These are phyloP conservation scores for Electrona antarctica DNA, from an alignment of 2,113 vertebrate genomes.

Conservation along the genomic window DNA sequence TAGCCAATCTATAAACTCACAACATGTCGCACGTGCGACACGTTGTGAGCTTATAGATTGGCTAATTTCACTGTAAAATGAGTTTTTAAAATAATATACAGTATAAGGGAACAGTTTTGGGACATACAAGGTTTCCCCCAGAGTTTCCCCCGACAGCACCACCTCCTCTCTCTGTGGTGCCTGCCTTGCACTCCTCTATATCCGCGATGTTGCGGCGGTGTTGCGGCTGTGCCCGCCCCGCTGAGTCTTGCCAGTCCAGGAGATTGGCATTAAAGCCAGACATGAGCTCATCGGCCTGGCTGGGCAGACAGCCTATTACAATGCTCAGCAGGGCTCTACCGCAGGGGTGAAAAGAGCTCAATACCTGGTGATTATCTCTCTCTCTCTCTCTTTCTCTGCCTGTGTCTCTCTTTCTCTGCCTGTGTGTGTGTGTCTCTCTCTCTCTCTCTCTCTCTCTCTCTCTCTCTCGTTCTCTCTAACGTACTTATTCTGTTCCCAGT, in stretches of 20 bases:
- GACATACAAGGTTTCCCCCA: no score
- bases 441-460: conserved; percentile 31
- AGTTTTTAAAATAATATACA: no score
- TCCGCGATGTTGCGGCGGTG: conserved; percentile 45
- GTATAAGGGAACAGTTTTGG: no score
- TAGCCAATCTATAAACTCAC: no score
- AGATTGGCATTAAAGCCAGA: conserved; percentile 97
- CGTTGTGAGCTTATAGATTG: no score
- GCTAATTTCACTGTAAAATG: no score
- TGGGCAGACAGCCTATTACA: conserved; percentile 92
- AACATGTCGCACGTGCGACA: no score
- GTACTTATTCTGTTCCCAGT: not conserved
- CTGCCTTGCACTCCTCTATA: conserved; percentile 73
- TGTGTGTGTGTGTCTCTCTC: conserved; percentile 12
- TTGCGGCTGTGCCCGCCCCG: conserved; percentile 61
- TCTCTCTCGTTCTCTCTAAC: not conserved
- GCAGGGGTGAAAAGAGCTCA: conserved; percentile 85
- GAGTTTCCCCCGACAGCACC: no score
- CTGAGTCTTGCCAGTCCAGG: conserved; percentile 86
- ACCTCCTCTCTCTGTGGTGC: conserved; percentile 1
- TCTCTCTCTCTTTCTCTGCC: conserved; percentile 69
- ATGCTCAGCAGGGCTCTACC: conserved; percentile 91
- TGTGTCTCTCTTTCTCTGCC: conserved; percentile 42
- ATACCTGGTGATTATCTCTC: conserved; percentile 90
- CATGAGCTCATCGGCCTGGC: conserved; percentile 96